Conservation (phyloP, 2,113 vertebrate genomes). For the Ictidomys tridecemlineatus region DNA sequence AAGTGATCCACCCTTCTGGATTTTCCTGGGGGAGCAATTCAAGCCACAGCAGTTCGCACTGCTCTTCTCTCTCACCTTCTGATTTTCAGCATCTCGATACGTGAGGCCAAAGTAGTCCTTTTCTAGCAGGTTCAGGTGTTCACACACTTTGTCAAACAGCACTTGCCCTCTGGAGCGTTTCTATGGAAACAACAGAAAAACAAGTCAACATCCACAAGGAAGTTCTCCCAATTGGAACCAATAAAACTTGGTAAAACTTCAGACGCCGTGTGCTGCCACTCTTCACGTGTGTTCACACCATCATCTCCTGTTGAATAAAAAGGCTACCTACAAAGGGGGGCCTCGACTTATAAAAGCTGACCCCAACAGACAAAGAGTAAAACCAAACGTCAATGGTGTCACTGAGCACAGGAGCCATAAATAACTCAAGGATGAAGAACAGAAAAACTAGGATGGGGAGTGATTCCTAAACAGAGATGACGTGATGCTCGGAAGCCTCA, state of each 20-base stretch:
- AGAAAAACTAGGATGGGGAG: not conserved
- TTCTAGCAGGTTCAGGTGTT: slow-evolving; percentile 97
- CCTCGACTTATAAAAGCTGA: not conserved
- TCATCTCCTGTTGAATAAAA: not conserved
- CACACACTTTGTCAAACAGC: slow-evolving; percentile 96
- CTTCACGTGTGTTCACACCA: no score
- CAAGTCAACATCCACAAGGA: not conserved
- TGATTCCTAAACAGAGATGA: not conserved
- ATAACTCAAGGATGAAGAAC: no score
- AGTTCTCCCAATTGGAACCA: not conserved
- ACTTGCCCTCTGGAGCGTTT: slow-evolving; percentile 95
- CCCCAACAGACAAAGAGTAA: not conserved
- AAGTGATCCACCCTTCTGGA: not conserved
- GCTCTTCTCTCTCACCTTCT: slow-evolving; percentile 91
- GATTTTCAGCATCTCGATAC: slow-evolving; percentile 95
- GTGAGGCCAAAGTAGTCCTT: slow-evolving; percentile 98
- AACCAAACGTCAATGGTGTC: not conserved
- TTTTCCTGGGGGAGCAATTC: not conserved
- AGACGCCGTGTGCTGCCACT: not conserved
- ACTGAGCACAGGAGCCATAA: no score
- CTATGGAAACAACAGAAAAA: slow-evolving; percentile 84
- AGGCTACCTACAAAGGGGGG: not conserved
- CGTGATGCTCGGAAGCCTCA: not conserved
- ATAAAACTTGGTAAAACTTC: not conserved
- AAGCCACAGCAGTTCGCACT: not conserved